Evolutionary conservation across 2,113 vertebrate species (phyloP), one percentile per base, ranked within the genome.

Genomic region (Chascanopsetta lugubris): DNA sequence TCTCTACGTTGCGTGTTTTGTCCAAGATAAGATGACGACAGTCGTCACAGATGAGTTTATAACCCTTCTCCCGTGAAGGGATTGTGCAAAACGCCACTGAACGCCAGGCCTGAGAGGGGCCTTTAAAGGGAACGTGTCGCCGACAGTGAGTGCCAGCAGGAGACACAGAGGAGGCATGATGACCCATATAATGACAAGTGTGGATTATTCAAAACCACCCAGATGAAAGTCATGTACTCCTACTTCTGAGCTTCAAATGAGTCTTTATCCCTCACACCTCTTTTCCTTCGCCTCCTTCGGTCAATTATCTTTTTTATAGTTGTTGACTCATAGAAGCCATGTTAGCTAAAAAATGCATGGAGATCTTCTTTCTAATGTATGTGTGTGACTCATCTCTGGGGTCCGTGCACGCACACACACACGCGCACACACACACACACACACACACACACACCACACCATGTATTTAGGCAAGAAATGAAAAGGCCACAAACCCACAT

Each of bases 181-280:
- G 82, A 78, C 68, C 61, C 58, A 76, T 79, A 72, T 80, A 85
- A 87, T 84, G 70, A 88, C 78, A 76, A 66, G 72, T 77, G 71
- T 75, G 77, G 83, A 84, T 87, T 79, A 84, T 85, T 87, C 77
- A 78, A 86, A 83, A 82, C 81, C 79, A 60, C 82, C 22, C 5
- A 69, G 79, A 84, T 71, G 58, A 88, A 77, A 83, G 69, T 47
- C 75, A 72, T 76, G 69, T 58, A 72, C 84, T 85, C 83, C 84
- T 65, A 83, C 85, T n/a, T n/a, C n/a, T 64, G 77, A 75, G 78
- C 59, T 69, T 75, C 72, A 78, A 83, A 86, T 86, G 77, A 80
- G 62, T 69, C 78, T 68, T 24, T 70, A 79, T 67, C 57, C 65
- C 73, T 75, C 61, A 24, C 53, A 54, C 55, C 38, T 65, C 9